These are phyloP conservation scores for Conger conger DNA, from an alignment of 2,113 vertebrate genomes.

Conservation along the genomic window DNA sequence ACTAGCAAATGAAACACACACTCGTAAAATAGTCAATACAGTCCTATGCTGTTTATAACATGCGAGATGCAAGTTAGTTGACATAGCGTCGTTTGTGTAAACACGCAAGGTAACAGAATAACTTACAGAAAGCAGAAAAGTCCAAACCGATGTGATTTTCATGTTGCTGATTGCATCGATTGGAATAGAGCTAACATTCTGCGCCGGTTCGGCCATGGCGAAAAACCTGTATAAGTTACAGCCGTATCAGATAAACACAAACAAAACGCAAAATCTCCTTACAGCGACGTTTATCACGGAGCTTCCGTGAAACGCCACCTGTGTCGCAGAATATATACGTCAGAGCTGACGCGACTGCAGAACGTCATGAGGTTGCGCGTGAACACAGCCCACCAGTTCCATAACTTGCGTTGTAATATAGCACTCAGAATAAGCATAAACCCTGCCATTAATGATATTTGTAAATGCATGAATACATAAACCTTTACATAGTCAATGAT, in stretches of 20 bases:
- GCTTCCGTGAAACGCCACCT: not conserved
- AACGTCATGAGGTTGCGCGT: not conserved
- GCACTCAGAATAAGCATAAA: too few species aligned
- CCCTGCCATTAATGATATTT: too few species aligned
- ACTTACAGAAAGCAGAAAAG: conserved; percentile 71
- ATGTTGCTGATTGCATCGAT: conserved; percentile 70
- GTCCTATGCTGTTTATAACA: not conserved
- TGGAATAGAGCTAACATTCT: conserved; percentile 64
- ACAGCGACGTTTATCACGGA: too few species aligned
- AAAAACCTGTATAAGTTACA: not conserved
- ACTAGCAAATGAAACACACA: too few species aligned
- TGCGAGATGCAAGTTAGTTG: not conserved
- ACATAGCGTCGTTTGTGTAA: not conserved
- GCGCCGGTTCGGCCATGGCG: conserved; percentile 56
- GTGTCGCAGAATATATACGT: conserved; percentile 20
- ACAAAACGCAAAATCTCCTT: not conserved
- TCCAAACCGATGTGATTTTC: conserved; percentile 72
- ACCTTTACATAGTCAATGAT: too few species aligned
- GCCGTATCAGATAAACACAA: not conserved
- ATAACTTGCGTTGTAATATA: too few species aligned
- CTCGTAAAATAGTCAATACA: too few species aligned
- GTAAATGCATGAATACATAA: too few species aligned
- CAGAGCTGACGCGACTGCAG: not conserved
- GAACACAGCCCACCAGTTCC: too few species aligned
- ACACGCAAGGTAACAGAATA: too few species aligned